Evolutionary conservation across 2,113 vertebrate species (phyloP).

Genomic region (Sigmodon hispidus): DNA sequence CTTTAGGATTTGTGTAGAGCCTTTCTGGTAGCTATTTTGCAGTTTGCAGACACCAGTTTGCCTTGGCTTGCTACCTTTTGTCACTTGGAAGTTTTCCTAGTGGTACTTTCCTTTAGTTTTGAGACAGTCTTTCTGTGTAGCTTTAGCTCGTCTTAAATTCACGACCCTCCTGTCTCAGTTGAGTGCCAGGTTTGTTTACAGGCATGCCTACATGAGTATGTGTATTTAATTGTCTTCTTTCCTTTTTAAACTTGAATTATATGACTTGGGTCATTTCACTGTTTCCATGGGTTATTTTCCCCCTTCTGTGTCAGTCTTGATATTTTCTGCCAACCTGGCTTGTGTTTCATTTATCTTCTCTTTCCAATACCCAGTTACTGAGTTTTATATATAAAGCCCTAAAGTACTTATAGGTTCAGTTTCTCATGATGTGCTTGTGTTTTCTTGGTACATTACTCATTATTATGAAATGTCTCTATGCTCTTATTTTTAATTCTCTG

Average conservation of each 20-base stretch:
- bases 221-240: not conserved
- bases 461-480: conserved; percentile 26
- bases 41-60: not conserved
- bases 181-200: not conserved
- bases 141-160: not conserved
- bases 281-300: not conserved
- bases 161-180: not conserved
- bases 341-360: conserved; percentile 7
- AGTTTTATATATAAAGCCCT: conserved; percentile 35
- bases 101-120: not conserved
- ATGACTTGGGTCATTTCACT: not conserved
- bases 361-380: not conserved
- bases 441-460: conserved; percentile 13
- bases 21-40: not conserved
- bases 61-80: conserved; percentile 29
- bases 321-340: not conserved
- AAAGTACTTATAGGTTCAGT: not conserved
- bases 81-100: conserved; percentile 37
- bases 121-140: not conserved
- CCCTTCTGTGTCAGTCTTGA: not conserved
- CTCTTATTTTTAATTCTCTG: conserved; percentile 56
- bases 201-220: not conserved
- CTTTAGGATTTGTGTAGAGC: not conserved
- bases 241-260: not conserved
- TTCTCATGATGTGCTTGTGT: not conserved